Conservation (phyloP, 2,797 vertebrate genomes). For the Parauchenoglanis ngamensis region DNA sequence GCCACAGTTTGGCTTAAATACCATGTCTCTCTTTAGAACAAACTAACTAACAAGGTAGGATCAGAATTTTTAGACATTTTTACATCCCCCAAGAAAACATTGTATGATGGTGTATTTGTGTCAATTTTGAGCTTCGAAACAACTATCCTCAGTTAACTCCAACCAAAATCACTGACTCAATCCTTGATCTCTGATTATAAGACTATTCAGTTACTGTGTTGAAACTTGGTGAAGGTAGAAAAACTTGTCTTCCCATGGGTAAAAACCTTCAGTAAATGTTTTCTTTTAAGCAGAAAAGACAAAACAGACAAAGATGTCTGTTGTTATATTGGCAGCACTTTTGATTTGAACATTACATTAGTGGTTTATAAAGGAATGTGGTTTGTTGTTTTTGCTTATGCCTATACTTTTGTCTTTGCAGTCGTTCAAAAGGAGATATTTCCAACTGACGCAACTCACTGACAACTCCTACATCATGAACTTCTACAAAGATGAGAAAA, state of each 20-base stretch:
- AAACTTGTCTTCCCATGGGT: not conserved
- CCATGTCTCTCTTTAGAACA: not conserved
- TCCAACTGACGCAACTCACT: conserved; percentile 94
- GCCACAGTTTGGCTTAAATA: not conserved
- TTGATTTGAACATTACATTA: not conserved
- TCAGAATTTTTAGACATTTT: not conserved
- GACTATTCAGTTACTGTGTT: not conserved
- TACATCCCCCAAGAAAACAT: not conserved
- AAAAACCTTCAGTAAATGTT: not conserved
- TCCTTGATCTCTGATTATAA: not conserved
- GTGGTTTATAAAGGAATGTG: not conserved
- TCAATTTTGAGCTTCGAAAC: not conserved
- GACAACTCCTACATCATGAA: conserved; percentile 99
- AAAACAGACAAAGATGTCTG: too few relatives aligned
- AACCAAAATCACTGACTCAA: not conserved
- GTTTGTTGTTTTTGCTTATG: not conserved
- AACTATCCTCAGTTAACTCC: not conserved
- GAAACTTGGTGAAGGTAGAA: not conserved
- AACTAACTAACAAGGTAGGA: not conserved
- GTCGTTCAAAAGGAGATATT: conserved; percentile 98
- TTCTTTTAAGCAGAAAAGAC: not conserved
- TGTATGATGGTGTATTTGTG: not conserved
- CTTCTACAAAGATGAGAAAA: conserved; percentile 99
- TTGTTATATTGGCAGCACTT: not conserved
- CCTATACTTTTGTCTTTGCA: conserved; percentile 61